Base-by-base conservation (phyloP, 2,113 vertebrate genomes). In the Takifugu flavidus region DNA sequence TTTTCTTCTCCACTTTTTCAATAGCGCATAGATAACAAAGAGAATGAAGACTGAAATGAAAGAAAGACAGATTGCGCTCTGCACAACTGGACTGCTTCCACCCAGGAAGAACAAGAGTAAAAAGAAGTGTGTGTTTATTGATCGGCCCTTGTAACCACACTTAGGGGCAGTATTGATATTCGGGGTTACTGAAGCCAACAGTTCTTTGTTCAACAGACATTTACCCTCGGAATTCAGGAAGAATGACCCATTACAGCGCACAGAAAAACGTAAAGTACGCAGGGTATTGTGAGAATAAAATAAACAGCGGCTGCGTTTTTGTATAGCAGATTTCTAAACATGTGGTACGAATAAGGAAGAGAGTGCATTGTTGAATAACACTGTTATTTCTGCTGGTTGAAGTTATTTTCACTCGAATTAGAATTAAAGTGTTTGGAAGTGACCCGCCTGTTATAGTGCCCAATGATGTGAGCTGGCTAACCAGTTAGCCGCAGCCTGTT, bases 151-250 rank as follows among this genome's bases (percentile, higher is more conserved):
- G 52, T 62, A 62, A 51, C 64, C 70, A 58, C 64, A 73, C 61
- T 64, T 58, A 58, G 11, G 54, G 54, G 49, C 64, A 27, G 31
- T 67, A 67, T 74, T 74, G 71, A 74, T 62, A 53, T 58, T 53
- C 58, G 43, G 58, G 58, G 58, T 74, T 54, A 67, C 59, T 58
- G 50, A 65, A 71, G 56, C 61, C 56, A 65, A 59, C 50, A 55
- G 52, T 52, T 69, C 58, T 69, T 69, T 69, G 66, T 69, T 62
- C 47, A 70, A 52, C 59, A 57, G 45, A 53, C 56, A 56, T 31
- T 20, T 39, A 39, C 34, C 34, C 34, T 10, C 34, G 11, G 34
- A 39, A 39, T 11, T 39, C 34, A 10, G 26, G 26, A 52, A 52
- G 2, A 52, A n/a, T 34, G 2, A 59, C 49, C 25, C 49, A 15